Evolutionary conservation across 2,797 vertebrate genomes (phyloP).

Genomic region (Eptatretus atami): DNA sequence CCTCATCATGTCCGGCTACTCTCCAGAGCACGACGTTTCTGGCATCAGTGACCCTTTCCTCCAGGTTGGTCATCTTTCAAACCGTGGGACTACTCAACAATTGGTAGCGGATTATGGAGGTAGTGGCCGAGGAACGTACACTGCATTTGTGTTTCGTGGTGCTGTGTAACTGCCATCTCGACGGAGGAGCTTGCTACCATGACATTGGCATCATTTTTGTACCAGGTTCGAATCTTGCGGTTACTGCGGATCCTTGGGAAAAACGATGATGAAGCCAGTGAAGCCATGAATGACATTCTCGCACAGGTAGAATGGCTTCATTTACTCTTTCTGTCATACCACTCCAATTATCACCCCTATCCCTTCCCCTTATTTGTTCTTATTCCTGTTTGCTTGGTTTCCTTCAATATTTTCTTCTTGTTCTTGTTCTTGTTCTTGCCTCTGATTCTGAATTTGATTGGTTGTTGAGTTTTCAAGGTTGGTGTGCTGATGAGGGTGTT

Average conservation of each 20-base stretch:
- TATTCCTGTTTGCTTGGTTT: neutral
- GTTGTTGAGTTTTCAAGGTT: too few species aligned
- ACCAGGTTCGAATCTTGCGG: conserved; percentile 79
- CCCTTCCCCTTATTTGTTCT: neutral
- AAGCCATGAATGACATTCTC: conserved; percentile 99
- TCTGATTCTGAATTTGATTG: too few species aligned
- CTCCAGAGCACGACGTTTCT: conserved; percentile 93
- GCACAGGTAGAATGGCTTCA: conserved; percentile 39
- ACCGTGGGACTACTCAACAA: too few species aligned
- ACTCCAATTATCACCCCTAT: neutral
- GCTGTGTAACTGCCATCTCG: neutral
- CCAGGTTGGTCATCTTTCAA: conserved; percentile 27
- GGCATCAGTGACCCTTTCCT: conserved; percentile 97
- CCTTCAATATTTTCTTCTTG: neutral
- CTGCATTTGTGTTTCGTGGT: too few species aligned
- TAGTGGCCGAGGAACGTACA: too few species aligned
- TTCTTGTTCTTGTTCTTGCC: neutral
- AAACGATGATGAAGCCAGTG: conserved; percentile 91
- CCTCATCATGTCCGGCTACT: conserved; percentile 99
- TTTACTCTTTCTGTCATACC: neutral
- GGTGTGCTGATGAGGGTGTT: too few species aligned
- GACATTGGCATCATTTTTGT: conserved; percentile 10
- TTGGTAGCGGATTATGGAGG: too few species aligned
- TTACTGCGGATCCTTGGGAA: conserved; percentile 86
- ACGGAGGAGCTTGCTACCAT: neutral